These are phyloP conservation scores for Coelopa frigida DNA, from an alignment of 1,140 invertebrate species.

Conservation along the genomic window DNA sequence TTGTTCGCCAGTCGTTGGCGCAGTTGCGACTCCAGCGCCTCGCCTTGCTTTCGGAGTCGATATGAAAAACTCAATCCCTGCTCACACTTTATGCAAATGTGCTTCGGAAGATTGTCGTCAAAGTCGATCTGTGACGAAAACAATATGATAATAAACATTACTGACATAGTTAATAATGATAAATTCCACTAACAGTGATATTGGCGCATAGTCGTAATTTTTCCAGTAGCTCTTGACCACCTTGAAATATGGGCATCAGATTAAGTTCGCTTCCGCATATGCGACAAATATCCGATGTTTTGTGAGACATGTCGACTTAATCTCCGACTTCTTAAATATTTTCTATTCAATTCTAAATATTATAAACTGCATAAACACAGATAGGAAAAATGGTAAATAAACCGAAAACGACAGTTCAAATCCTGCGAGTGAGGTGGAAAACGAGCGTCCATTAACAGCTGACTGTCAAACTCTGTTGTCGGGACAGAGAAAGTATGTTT, in stretches of 20 bases:
- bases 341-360: too few species aligned
- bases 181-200: background rate
- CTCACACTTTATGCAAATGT: slow-evolving; percentile 11
- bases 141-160: background rate
- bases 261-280: slow-evolving; percentile 6
- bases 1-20: slow-evolving; percentile 5
- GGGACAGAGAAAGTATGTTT: too few species aligned
- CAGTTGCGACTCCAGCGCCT: slow-evolving; percentile 5
- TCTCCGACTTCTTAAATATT: too few species aligned
- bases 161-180: background rate
- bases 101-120: slow-evolving; percentile 9
- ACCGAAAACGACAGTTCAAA: too few species aligned
- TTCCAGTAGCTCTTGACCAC: slow-evolving; percentile 1
- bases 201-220: slow-evolving; percentile 7
- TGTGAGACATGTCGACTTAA: too few species aligned
- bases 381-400: too few species aligned
- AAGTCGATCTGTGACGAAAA: slow-evolving; percentile 7
- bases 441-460: too few species aligned
- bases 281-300: slow-evolving; percentile 11
- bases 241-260: slow-evolving; percentile 5
- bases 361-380: too few species aligned
- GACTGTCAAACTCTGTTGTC: too few species aligned
- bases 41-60: slow-evolving; percentile 11
- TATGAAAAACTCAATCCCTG: slow-evolving; percentile 7
- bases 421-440: too few species aligned